Evolutionary conservation across 1,140 invertebrate species (phyloP), one percentile per base, ranked within the genome.

Genomic region (Sinonovacula constricta): DNA sequence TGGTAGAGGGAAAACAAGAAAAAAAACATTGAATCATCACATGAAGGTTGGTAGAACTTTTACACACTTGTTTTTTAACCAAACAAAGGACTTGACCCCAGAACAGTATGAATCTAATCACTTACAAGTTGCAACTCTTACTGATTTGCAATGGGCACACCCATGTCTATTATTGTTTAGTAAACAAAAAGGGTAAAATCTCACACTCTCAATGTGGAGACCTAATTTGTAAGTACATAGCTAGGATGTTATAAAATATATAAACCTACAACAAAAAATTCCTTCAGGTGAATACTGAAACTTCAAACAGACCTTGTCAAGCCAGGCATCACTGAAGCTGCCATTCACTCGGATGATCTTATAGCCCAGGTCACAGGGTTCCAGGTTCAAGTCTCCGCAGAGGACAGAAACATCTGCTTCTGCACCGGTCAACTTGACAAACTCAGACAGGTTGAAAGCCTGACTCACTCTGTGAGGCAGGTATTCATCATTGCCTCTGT

Each of bases 361-460:
- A 88, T 96, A 98, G 12, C 96, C 95, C 65, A 98, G 92, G 89
- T 98, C 95, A 28, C 93, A 93, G 4, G 97, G 96, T 87, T 96
- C 95, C 2, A 96, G 94, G 91, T 99, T 99, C 5, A 99, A 94
- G 92, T 99, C 98, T 7, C 98, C 98, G 39, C 95, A 96, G 67
- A 99, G 91, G 85, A 99, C 94, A 24, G 92, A 98, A 95, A 56
- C 95, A 95, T 79, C 93, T 92, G 10, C 84, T 5, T 39, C 15
- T 1, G 39, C 92, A 57, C 94, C 94, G 12, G 97, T 98, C 77
- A 96, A 92, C 80, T 94, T 94, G 45, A 99, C 95, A 90, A 99
- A 97, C 92, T 99, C 96, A 69, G 96, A 96, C 65, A 96, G 95
- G 87, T 98, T 97, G 91, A 97, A 97, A 18, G 96, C 95, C 93